Percentiles rank a stretch among this genome's conserved stretches.
Conservation (phyloP, 1,140 invertebrate species). For the Halyomorpha halys region DNA sequence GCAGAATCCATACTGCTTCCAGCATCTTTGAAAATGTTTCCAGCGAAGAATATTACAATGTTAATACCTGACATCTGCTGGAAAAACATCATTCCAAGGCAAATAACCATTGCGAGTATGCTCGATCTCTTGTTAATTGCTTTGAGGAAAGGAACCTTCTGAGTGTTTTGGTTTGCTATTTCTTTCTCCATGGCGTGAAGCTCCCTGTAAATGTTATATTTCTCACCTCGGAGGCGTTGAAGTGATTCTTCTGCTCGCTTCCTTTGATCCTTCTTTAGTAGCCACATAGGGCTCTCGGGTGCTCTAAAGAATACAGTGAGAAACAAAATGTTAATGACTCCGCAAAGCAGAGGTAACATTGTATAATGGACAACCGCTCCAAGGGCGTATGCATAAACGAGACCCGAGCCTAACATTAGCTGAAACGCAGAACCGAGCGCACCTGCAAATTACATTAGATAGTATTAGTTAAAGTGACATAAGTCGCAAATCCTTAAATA, state of each 20-base stretch:
- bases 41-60: slow-evolving; percentile 69
- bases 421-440: slow-evolving; percentile 64
- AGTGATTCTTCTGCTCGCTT: slow-evolving; percentile 34
- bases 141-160: slow-evolving; percentile 47
- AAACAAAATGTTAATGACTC: slow-evolving; percentile 40
- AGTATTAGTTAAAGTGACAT: not conserved
- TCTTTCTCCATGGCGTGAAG: not conserved
- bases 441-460: slow-evolving; percentile 27
- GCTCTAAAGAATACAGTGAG: slow-evolving; percentile 39
- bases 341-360: slow-evolving; percentile 27
- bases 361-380: slow-evolving; percentile 29
- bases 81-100: slow-evolving; percentile 67
- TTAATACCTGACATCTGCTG: slow-evolving; percentile 80
- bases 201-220: slow-evolving; percentile 47
- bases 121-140: slow-evolving; percentile 47
- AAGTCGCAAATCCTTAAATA: too few relatives aligned
- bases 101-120: slow-evolving; percentile 56
- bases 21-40: slow-evolving; percentile 56
- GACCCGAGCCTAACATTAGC: slow-evolving; percentile 60
- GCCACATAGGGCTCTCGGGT: slow-evolving; percentile 40
- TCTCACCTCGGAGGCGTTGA: slow-evolving; percentile 47
- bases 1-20: slow-evolving; percentile 42
- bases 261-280: slow-evolving; percentile 31
- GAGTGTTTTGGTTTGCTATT: slow-evolving; percentile 43
- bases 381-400: slow-evolving; percentile 29